Evolutionary conservation across 2,888 invertebrate species (phyloP), one percentile per base, ranked within the genome.

Genomic region (Sceliomorpha sp.): DNA sequence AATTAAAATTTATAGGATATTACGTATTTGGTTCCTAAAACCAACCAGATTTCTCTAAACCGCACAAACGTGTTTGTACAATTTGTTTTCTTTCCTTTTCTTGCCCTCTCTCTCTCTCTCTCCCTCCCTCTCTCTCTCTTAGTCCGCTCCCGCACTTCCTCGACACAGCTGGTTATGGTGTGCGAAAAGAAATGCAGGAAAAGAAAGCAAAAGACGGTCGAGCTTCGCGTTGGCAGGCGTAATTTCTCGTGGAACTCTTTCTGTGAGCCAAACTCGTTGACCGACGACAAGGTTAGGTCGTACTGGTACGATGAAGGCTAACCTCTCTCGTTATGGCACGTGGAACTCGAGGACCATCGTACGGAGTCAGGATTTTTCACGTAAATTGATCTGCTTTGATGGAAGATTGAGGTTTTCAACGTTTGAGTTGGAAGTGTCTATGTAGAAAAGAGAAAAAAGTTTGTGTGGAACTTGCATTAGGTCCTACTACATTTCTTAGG

Each of bases 251-350:
- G 45, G 44, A 51, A 17, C 39, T 40, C 63, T 59, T 47, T 42
- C 58, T 59, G 42, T 44, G 10, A 9, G 44, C 60, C 56, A 56
- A 64, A 70, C 64, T 70, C 60, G 60, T 70, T 70, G 64, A 70
- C 70, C 55, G 36, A 60, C 64, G 64, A 70, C 70, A 70, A 70
- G 70, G 70, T 70, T 70, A 59, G 64, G 64, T 27, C 51, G 70
- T 64, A 50, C 64, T 56, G 70, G 64, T 64, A 70, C 60, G 56
- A 55, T 64, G 70, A 64, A 70, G 70, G 70, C 70, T 63, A 70
- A 64, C 70, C 59, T 50, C 64, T 70, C 64, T 64, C 55, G 34
- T 17, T 53, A 32, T 47, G 17, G 26, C 56, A 20, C 20, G 5
- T 20, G 20, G 20, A 20, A 20, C 5, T 20, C 5, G 5, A 20